A percentile compares a stretch with the other conserved stretches of the same genome.
Evolutionary conservation across 2,797 vertebrate genomes (phyloP).

Genomic region (Cyclura pinguis): DNA sequence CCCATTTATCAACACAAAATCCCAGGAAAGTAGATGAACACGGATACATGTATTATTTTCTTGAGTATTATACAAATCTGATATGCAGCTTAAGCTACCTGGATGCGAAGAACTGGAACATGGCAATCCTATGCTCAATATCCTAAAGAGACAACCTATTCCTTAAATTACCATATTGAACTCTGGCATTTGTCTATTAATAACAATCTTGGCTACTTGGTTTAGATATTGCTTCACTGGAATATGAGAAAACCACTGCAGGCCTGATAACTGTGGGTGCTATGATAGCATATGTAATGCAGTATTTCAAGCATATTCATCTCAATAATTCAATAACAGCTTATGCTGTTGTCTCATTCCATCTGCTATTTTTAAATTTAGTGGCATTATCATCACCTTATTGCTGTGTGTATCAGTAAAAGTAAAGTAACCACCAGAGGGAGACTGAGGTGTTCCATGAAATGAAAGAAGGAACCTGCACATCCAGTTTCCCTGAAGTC

Average conservation of each 20-base stretch:
- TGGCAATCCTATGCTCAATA: not conserved
- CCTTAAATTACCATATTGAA: not conserved
- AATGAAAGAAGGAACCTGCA: not conserved
- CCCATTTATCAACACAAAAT: no score
- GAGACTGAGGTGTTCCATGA: slow-evolving; percentile 18
- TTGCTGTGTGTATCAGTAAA: not conserved
- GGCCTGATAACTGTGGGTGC: not conserved
- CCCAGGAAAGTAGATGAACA: no score
- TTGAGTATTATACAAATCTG: no score
- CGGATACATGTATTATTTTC: no score
- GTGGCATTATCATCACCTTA: rapidly evolving
- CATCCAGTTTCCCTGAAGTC: rapidly evolving
- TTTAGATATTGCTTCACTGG: not conserved
- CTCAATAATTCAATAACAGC: not conserved
- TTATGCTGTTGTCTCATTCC: not conserved
- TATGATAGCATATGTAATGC: not conserved
- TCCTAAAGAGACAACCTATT: not conserved
- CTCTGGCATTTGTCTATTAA: not conserved
- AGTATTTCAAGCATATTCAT: not conserved
- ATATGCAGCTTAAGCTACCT: not conserved
- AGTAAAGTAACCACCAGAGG: slow-evolving; percentile 32
- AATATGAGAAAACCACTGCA: not conserved
- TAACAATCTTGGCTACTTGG: not conserved
- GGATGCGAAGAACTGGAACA: not conserved
- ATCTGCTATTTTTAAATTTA: not conserved